A percentile compares a stretch with the other conserved stretches of the same genome.
Conservation (phyloP, 2,113 vertebrate genomes). For the Planiliza haematocheilus region DNA sequence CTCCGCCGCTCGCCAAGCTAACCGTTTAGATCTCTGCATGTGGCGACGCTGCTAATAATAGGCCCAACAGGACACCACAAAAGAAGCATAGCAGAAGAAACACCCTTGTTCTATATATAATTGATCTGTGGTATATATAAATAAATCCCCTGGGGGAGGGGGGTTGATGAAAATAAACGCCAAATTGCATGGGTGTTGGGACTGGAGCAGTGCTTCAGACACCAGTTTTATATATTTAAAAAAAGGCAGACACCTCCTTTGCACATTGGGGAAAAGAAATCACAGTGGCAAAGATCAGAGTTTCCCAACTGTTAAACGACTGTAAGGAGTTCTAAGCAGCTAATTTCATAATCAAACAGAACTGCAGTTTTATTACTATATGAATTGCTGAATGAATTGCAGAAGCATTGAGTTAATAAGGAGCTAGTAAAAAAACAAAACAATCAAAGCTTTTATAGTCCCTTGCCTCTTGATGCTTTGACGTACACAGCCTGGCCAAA, state of each 20-base stretch:
- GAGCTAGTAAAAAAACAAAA: not conserved
- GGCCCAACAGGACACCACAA: conserved; percentile 5
- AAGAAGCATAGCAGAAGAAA: conserved; percentile 4
- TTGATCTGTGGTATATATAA: conserved; percentile 18
- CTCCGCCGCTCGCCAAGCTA: not conserved
- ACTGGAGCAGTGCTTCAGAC: conserved; percentile 1
- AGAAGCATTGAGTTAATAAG: not conserved
- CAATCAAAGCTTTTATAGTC: not conserved
- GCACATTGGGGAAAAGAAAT: not conserved
- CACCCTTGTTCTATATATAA: conserved; percentile 21
- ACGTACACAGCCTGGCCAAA: too few species aligned
- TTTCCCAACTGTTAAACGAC: not conserved
- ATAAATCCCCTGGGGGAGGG: not conserved
- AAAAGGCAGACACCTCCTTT: not conserved
- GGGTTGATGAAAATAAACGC: conserved; percentile 6
- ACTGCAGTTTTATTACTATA: not conserved
- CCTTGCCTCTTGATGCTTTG: not conserved
- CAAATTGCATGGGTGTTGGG: conserved; percentile 9
- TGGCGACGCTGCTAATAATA: conserved; percentile 1
- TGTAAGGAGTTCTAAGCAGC: not conserved
- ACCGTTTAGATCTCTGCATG: not conserved
- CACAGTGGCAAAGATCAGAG: too few species aligned
- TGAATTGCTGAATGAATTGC: not conserved
- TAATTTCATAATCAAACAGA: not conserved
- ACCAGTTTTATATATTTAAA: too few species aligned